Evolutionary conservation across 2,888 invertebrate species (phyloP).

Genomic region (Microctonus brassicae): DNA sequence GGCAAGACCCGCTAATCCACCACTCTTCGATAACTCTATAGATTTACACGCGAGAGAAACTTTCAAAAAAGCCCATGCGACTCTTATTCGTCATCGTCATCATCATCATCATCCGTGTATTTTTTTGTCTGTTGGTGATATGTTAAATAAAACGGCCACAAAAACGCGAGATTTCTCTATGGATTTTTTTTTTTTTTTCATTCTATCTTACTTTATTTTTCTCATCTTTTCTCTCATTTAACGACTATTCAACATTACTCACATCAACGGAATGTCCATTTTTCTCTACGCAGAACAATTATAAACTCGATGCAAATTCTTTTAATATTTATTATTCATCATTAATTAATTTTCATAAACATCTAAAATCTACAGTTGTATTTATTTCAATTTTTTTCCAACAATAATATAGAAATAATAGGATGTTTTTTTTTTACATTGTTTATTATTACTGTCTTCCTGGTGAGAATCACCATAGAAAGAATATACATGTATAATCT

Average conservation of each 20-base stretch:
- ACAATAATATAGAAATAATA: too few relatives aligned
- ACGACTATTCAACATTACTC: not conserved
- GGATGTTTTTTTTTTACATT: too few relatives aligned
- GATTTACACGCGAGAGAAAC: constrained; percentile 48
- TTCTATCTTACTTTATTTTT: not conserved
- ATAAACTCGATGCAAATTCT: not conserved
- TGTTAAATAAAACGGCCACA: not conserved
- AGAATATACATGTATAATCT: too few relatives aligned
- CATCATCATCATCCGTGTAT: too few relatives aligned
- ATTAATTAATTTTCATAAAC: too few relatives aligned
- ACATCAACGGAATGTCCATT: not conserved
- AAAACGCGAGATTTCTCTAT: not conserved
- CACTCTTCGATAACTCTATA: constrained; percentile 68
- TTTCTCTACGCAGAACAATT: not conserved
- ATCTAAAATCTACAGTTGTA: too few relatives aligned
- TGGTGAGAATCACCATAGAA: too few relatives aligned
- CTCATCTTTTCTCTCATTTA: not conserved
- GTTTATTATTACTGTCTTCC: not conserved
- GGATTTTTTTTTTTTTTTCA: constrained; percentile 10
- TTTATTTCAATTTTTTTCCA: too few relatives aligned
- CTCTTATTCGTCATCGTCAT: too few relatives aligned
- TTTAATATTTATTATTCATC: not conserved
- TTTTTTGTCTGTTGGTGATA: not conserved
- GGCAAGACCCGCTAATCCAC: constrained; percentile 67
- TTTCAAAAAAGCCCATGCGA: constrained; percentile 40